These are phyloP conservation scores for Micropoecilia bifurca DNA, from an alignment of 2,797 vertebrate genomes.

Conservation along the genomic window DNA sequence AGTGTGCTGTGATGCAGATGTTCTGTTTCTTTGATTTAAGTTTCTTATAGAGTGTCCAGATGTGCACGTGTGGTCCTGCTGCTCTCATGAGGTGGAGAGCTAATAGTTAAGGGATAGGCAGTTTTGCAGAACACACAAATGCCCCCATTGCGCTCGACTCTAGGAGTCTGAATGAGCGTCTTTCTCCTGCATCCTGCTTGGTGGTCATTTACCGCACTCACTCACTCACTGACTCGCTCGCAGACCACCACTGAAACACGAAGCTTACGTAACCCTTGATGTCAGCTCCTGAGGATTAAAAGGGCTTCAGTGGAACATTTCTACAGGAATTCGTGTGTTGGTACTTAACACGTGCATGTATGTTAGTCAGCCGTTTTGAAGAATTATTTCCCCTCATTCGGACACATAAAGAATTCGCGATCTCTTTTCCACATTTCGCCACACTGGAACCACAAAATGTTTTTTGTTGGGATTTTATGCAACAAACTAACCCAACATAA, in stretches of 20 bases:
- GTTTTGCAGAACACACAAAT: slow-evolving; percentile 33
- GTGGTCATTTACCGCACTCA: slow-evolving; percentile 52
- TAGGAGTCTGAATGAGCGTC: slow-evolving; percentile 51
- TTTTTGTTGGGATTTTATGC: not conserved
- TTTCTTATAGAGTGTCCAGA: slow-evolving; percentile 15
- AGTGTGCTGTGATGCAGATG: slow-evolving; percentile 22
- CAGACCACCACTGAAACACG: slow-evolving; percentile 28
- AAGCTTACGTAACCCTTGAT: slow-evolving; percentile 54
- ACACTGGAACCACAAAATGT: not conserved
- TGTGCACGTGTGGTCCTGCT: slow-evolving; percentile 42
- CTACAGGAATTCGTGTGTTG: slow-evolving; percentile 12
- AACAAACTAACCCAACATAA: not conserved
- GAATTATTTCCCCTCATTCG: not conserved
- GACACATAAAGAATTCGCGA: not conserved
- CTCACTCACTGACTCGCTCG: slow-evolving; percentile 10
- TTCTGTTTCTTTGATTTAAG: slow-evolving; percentile 12
- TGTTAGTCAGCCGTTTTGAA: slow-evolving; percentile 7
- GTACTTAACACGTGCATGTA: not conserved
- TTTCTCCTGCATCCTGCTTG: slow-evolving; percentile 58
- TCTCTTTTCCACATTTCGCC: not conserved
- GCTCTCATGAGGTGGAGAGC: slow-evolving; percentile 23
- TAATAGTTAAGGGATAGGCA: slow-evolving; percentile 25
- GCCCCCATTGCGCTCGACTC: slow-evolving; percentile 22
- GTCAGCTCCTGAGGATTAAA: slow-evolving; percentile 30
- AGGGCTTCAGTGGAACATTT: slow-evolving; percentile 30